phyloP scores from a whole-genome alignment of 2,113 vertebrate species.

The Perca schrenkii region DNA sequence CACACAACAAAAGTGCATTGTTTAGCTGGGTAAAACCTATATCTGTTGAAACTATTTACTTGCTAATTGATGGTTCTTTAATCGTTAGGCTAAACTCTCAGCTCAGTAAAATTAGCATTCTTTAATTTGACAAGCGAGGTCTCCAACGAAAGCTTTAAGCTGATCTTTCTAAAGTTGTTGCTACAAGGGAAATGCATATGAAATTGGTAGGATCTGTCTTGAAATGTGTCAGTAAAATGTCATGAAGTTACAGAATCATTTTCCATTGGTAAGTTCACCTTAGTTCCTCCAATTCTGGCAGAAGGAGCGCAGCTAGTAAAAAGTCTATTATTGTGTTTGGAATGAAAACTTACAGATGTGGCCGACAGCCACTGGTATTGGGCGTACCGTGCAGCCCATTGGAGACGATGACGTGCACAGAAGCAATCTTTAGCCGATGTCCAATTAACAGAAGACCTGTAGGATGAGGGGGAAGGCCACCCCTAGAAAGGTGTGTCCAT shows the following conservation, averaged over 20 bases:
- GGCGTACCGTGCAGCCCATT: background rate
- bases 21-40: background rate
- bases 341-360: conserved; percentile 21
- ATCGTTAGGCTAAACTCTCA: background rate
- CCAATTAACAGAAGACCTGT: background rate
- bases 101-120: no score
- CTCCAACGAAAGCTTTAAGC: background rate
- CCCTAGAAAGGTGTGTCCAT: conserved; percentile 86
- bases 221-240: conserved; percentile 17
- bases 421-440: background rate
- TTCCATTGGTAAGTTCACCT: conserved; percentile 11
- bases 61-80: background rate
- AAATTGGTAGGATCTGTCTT: conserved; percentile 7
- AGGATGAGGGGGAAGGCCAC: background rate
- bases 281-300: background rate
- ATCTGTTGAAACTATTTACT: background rate
- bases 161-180: conserved; percentile 3
- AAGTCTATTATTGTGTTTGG: background rate
- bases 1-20: no score
- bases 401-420: background rate
- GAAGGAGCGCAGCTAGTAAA: conserved; percentile 16
- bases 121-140: conserved; percentile 9
- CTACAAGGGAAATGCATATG: conserved; percentile 24
- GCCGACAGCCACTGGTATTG: background rate
- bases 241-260: conserved; percentile 16